Evolutionary conservation across 92 coral and sea anemone species (phyloP), one percentile per base, ranked within the genome.

Genomic region (Isaurus tuberculatus): DNA sequence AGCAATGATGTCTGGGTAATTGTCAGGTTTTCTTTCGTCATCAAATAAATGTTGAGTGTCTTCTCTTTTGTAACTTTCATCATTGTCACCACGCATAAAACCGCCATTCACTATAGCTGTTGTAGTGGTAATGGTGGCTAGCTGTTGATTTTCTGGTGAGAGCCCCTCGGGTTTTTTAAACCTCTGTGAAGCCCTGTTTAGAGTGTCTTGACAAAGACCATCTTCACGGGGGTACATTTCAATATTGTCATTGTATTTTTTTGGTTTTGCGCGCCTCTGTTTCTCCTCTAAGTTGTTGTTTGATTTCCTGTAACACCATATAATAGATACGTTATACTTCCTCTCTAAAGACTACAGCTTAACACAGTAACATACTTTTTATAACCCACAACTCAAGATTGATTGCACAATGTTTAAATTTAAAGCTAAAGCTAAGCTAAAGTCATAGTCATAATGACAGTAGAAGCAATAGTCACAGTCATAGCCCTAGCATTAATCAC

Each of bases 141-240:
- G 65, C 22, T 11, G 33, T 63, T 11, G 70, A 19, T 58, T 74
- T 51, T 16, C 51, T 34, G 25, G 23, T 27, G 27, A 14, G 20
- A 20, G 23, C 13, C 36, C 70, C 1, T 23, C 22, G 4, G 69
- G 23, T 57, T 17, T 22, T 34, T 77, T 77, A 10, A 29, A 16
- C 36, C 30, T 77, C n/a, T 27, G 4, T 8, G 68, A 57, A 23
- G 82, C 82, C 36, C 82, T 58, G 1, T 77, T 77, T 17, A 58
- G 14, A 20, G 82, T 77, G 1, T 77, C 82, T 65, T 58, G 70
- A 58, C 82, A 77, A 2, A 77, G 68, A 2, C 82, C 82, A 36
- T 77, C 82, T 5, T 23, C 82, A 20, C 36, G 57, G 0, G 82
- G 82, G 32, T 58, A 57, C 15, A 77, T 31, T 23, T 77, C 82